phyloP scores from a whole-genome alignment of 1,140 invertebrate species.

The Drosophila oshimai region DNA sequence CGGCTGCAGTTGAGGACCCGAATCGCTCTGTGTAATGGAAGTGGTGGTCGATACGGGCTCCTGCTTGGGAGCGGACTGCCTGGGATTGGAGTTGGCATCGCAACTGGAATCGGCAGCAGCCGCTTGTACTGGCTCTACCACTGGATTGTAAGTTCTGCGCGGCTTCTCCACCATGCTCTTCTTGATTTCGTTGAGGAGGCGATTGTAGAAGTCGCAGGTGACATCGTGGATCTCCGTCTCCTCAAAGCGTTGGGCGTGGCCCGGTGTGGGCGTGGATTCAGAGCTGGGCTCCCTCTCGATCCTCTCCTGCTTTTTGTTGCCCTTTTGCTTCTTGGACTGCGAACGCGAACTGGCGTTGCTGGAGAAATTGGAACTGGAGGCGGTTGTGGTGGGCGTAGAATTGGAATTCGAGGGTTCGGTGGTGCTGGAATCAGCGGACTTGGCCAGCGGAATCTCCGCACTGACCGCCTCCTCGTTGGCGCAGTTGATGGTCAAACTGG shows the following conservation, averaged over 20 bases:
- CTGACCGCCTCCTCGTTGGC: conserved; percentile 70
- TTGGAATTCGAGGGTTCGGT: conserved; percentile 30
- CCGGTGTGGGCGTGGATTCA: conserved; percentile 18
- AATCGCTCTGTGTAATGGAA: conserved; percentile 27
- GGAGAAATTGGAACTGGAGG: conserved; percentile 68
- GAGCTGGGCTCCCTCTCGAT: background rate
- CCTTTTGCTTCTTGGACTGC: conserved; percentile 72
- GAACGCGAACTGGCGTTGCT: conserved; percentile 74
- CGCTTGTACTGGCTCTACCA: conserved; percentile 20
- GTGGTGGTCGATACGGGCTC: conserved; percentile 44
- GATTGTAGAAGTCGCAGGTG: conserved; percentile 80
- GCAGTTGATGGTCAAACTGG: conserved; percentile 79
- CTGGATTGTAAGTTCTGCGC: conserved; percentile 4
- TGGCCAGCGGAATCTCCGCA: conserved; percentile 55
- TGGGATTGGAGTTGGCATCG: conserved; percentile 41
- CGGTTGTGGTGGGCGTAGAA: conserved; percentile 46
- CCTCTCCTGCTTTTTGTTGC: conserved; percentile 19
- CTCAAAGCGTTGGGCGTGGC: conserved; percentile 18
- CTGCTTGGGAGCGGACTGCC: background rate
- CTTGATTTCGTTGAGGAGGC: conserved; percentile 77
- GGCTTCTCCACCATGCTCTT: conserved; percentile 72
- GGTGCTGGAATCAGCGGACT: conserved; percentile 23
- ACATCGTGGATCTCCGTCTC: conserved; percentile 54
- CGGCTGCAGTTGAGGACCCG: conserved; percentile 48
- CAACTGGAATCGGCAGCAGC: conserved; percentile 52